Evolutionary conservation across 2,888 invertebrate genomes (phyloP).

Genomic region (Biston stratarius): DNA sequence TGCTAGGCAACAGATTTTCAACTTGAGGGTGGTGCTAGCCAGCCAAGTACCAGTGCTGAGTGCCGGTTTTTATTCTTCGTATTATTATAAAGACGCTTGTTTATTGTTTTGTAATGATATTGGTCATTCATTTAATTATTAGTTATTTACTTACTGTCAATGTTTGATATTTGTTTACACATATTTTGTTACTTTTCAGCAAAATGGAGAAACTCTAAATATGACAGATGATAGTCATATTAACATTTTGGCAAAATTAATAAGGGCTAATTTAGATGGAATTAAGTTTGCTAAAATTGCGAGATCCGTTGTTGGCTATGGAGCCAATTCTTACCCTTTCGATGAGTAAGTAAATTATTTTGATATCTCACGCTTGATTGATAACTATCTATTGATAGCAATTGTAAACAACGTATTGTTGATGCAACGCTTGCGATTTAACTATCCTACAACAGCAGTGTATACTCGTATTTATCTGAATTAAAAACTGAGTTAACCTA

Average conservation of each 20-base stretch:
- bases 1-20: no score
- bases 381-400: no score
- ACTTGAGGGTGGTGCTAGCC: no score
- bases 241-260: constrained; percentile 68
- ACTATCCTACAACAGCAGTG: no score
- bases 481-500: no score
- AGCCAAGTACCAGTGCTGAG: no score
- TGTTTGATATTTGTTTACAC: not conserved
- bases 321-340: constrained; percentile 61
- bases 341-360: constrained; percentile 61
- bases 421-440: no score
- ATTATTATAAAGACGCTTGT: no score
- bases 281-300: constrained; percentile 66
- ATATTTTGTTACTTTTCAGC: constrained; percentile 54
- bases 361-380: not conserved
- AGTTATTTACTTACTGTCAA: not conserved
- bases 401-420: no score
- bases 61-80: no score
- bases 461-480: no score
- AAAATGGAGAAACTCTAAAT: constrained; percentile 67
- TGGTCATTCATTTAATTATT: not conserved
- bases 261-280: constrained; percentile 73
- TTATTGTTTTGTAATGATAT: not conserved
- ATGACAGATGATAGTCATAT: constrained; percentile 72
- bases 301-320: constrained; percentile 71